Conservation (phyloP, 1,140 invertebrate species). For the Solen grandis region DNA sequence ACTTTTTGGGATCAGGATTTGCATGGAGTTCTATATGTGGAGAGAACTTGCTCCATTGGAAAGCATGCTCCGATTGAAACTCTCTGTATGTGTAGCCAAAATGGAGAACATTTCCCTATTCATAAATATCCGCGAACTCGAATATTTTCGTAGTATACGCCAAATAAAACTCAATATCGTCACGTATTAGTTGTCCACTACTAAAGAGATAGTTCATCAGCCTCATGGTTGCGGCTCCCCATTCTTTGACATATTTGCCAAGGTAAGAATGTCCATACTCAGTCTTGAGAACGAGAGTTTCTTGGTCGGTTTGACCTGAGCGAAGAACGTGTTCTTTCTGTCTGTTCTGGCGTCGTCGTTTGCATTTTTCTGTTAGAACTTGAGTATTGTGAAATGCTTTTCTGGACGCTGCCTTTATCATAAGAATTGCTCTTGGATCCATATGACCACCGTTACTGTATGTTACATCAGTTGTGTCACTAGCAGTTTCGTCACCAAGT, state of each 20-base stretch:
- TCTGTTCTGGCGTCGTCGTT: background rate
- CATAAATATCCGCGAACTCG: conserved; percentile 14
- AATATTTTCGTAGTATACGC: too few relatives aligned
- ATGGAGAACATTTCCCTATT: conserved; percentile 14
- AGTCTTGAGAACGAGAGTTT: background rate
- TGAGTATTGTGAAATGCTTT: too few relatives aligned
- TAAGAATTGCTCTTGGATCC: conserved; percentile 1
- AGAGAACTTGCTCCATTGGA: conserved; percentile 10
- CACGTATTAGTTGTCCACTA: background rate
- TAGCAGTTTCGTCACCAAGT: too few relatives aligned
- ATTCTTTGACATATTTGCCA: conserved; percentile 3
- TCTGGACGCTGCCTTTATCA: background rate
- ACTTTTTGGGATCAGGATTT: background rate
- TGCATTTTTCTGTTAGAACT: conserved; percentile 6
- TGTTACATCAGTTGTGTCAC: too few relatives aligned
- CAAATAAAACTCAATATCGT: too few relatives aligned
- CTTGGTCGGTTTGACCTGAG: background rate
- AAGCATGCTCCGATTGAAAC: conserved; percentile 1
- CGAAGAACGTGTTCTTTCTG: background rate
- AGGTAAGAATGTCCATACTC: conserved; percentile 2
- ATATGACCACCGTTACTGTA: background rate
- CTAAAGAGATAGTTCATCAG: background rate
- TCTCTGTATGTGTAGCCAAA: conserved; percentile 6
- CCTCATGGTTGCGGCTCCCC: conserved; percentile 18
- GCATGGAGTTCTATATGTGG: conserved; percentile 26